phyloP scores from a whole-genome alignment of 2,113 vertebrate genomes.

The Passer montanus region DNA sequence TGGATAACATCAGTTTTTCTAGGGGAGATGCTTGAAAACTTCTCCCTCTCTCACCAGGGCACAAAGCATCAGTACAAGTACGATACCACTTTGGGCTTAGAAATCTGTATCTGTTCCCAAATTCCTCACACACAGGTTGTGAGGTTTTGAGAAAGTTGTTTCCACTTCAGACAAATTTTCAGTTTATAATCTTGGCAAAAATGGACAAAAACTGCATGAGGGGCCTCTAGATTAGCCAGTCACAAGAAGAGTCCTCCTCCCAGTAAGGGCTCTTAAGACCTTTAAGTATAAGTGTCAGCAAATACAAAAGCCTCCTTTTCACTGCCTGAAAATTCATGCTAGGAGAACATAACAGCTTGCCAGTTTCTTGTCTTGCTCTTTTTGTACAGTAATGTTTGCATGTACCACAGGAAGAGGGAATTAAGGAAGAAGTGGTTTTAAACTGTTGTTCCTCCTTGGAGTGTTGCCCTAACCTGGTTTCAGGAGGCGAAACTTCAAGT shows the following conservation, averaged over 20 bases:
- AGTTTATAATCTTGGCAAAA: neutral
- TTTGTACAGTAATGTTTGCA: neutral
- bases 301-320: neutral
- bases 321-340: neutral
- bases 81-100: accelerated
- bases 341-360: neutral
- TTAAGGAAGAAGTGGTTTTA: neutral
- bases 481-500: neutral
- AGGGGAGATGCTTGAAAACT: neutral
- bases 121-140: neutral
- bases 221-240: neutral
- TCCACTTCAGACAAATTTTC: neutral
- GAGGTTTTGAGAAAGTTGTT: neutral
- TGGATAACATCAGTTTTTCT: neutral
- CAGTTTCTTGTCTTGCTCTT: neutral
- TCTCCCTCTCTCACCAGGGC: neutral
- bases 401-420: neutral
- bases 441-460: neutral
- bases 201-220: neutral
- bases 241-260: neutral
- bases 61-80: accelerated
- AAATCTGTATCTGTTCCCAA: neutral
- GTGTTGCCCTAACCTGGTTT: neutral
- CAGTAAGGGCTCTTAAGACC: neutral
- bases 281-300: neutral